These are phyloP conservation scores for Lethenteron reissneri DNA, from an alignment of 2,113 vertebrate species.

Conservation along the genomic window DNA sequence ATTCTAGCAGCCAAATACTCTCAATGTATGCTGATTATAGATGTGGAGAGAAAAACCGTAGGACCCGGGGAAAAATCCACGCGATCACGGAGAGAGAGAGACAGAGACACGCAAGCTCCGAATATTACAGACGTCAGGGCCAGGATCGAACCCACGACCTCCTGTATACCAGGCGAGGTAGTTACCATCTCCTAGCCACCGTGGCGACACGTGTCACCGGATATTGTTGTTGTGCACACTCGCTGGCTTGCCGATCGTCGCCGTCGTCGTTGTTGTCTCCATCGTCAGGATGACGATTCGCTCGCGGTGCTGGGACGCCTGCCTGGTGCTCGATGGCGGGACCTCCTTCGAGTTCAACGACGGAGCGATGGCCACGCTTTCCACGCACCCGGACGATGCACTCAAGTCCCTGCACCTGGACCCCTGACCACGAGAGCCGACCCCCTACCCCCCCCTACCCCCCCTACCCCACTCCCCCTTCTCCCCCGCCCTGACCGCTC, in stretches of 20 bases:
- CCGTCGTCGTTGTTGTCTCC: not conserved
- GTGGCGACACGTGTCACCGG: too few relatives aligned
- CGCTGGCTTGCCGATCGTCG: too few relatives aligned
- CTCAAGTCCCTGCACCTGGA: conserved; percentile 63
- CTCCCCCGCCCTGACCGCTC: conserved; percentile 19
- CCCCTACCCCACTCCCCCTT: conserved; percentile 9
- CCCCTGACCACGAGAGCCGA: conserved; percentile 25
- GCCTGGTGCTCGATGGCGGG: conserved; percentile 90
- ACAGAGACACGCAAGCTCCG: too few relatives aligned
- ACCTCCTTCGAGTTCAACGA: conserved; percentile 94
- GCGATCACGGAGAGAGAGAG: too few relatives aligned
- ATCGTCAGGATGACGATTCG: conserved; percentile 51
- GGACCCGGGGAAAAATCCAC: too few relatives aligned
- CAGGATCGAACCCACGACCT: too few relatives aligned
- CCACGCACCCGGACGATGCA: conserved; percentile 48
- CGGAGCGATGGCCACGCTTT: conserved; percentile 68
- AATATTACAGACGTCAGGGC: too few relatives aligned
- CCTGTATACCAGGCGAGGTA: too few relatives aligned
- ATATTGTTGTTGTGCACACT: not conserved
- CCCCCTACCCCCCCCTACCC: conserved; percentile 3
- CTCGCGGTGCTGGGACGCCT: conserved; percentile 88
- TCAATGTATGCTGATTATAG: too few relatives aligned
- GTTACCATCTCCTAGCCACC: too few relatives aligned
- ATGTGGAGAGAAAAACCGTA: too few relatives aligned
- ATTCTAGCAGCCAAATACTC: too few relatives aligned